phyloP scores from a whole-genome alignment of 2,888 invertebrate genomes.

The Pilophorus perplexus region DNA sequence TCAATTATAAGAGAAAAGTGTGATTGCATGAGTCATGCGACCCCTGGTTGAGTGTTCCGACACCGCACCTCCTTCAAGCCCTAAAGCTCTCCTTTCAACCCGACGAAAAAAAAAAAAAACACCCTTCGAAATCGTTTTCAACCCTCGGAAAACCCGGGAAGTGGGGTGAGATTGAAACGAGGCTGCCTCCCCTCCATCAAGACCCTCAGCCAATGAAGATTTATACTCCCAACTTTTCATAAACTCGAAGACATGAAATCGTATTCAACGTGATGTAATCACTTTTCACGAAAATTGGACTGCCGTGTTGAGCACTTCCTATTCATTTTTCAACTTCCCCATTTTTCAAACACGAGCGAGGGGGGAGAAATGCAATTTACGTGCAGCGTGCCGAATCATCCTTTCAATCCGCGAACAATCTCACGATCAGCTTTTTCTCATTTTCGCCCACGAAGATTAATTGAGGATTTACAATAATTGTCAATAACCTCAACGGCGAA shows the following conservation, averaged over 20 bases:
- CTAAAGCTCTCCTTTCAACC: background rate
- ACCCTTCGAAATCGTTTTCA: background rate
- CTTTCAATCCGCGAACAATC: too few relatives aligned
- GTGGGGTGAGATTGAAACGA: slow-evolving; percentile 7
- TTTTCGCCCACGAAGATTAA: too few relatives aligned
- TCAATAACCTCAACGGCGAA: too few relatives aligned
- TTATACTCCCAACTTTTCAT: slow-evolving; percentile 19
- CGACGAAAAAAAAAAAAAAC: slow-evolving; percentile 2
- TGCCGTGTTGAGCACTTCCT: slow-evolving; percentile 4
- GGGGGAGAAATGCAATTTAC: too few relatives aligned
- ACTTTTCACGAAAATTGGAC: slow-evolving; percentile 10
- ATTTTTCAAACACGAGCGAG: too few relatives aligned
- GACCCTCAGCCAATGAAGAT: slow-evolving; percentile 31
- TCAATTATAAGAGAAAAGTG: slow-evolving; percentile 15
- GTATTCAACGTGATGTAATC: slow-evolving; percentile 21
- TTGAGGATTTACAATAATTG: too few relatives aligned
- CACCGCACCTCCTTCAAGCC: too few relatives aligned
- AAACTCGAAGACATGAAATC: slow-evolving; percentile 29
- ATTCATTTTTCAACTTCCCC: too few relatives aligned
- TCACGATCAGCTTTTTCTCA: too few relatives aligned
- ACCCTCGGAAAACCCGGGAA: background rate
- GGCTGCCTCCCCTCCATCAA: background rate
- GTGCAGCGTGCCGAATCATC: too few relatives aligned
- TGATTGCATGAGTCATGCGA: slow-evolving; percentile 22
- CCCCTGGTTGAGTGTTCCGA: background rate